Base-by-base conservation (phyloP, 2,797 vertebrate genomes). In the Clamator glandarius region DNA sequence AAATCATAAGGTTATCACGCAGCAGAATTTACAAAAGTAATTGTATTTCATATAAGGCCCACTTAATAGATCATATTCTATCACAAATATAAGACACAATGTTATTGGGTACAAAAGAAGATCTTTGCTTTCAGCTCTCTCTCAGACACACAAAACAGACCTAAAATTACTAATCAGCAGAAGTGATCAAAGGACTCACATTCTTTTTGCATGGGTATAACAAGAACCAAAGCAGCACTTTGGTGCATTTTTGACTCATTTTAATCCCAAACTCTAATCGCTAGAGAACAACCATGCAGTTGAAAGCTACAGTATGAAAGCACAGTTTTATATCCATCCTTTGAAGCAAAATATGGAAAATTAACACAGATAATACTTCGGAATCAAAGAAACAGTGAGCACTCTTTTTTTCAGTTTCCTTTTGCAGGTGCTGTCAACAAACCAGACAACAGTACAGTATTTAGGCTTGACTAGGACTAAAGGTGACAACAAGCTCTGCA, bases 401-500 rank as follows among this genome's bases (percentile, higher is more conserved):
- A 64, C 6, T 51, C 79, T 48, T 70, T 26, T 26, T 54, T 31
- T 9, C 46, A 46, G 48, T 59, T 91, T 84, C 62, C 55, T 90
- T 89, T 84, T 95, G 89, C 89, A 91, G 86, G 84, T 82, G 62
- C 55, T 93, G 91, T 87, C 87, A 96, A 80, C 70, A 89, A 82
- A 94, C 93, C 44, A 93, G 69, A 93, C 93, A 97, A 91, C 89
- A 96, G 95, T 89, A 94, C 41, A 78, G 66, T 85, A 97, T 96
- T 96, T 96, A 96, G 93, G 86, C 89, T 93, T 97, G 87, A 77
- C 82, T 78, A 89, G 89, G 91, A 95, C 95, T 82, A 88, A 91
- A 97, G 96, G 93, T 93, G 96, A 97, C 96, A 98, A 96, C 70
- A 95, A 95, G 84, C 89, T 93, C 83, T 90, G 81, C 73, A 91